Percentiles rank a stretch among this genome's conserved stretches.
Evolutionary conservation across 1,140 invertebrate genomes (phyloP).

Genomic region (Bombus haemorrhoidalis): DNA sequence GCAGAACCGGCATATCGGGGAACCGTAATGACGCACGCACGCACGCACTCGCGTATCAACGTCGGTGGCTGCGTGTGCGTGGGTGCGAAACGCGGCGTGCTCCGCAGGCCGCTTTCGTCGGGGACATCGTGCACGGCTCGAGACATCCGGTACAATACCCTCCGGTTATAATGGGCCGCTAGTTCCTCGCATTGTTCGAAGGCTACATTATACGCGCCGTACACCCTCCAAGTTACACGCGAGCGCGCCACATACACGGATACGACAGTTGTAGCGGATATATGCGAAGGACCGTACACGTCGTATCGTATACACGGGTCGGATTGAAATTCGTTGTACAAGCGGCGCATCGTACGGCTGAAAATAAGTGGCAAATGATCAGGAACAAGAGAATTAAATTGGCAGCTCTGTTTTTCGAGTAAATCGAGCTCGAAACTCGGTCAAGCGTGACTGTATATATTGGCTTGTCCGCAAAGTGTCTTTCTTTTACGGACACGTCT

Average conservation of each 20-base stretch:
- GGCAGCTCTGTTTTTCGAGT: too few species aligned
- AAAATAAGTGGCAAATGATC: too few species aligned
- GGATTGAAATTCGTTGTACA: too few species aligned
- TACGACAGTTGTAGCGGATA: too few species aligned
- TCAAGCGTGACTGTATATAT: too few species aligned
- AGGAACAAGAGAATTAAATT: too few species aligned
- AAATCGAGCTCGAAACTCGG: too few species aligned
- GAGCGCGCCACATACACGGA: not conserved
- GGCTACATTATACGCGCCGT: slow-evolving; percentile 66
- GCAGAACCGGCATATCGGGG: not conserved
- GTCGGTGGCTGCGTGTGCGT: not conserved
- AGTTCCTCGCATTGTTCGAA: slow-evolving; percentile 76
- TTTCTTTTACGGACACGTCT: too few species aligned
- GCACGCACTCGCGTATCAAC: too few species aligned
- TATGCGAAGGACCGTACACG: not conserved
- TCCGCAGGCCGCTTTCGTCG: slow-evolving; percentile 36
- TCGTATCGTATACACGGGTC: too few species aligned
- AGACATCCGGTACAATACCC: slow-evolving; percentile 78
- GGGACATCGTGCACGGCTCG: slow-evolving; percentile 64
- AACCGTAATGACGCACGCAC: slow-evolving; percentile 28
- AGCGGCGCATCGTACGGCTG: too few species aligned
- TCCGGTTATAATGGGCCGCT: slow-evolving; percentile 72
- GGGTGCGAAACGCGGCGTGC: slow-evolving; percentile 29
- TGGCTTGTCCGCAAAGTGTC: too few species aligned
- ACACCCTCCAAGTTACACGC: not conserved